Evolutionary conservation across 2,888 invertebrate species (phyloP).

Genomic region (Embidobia sp.): DNA sequence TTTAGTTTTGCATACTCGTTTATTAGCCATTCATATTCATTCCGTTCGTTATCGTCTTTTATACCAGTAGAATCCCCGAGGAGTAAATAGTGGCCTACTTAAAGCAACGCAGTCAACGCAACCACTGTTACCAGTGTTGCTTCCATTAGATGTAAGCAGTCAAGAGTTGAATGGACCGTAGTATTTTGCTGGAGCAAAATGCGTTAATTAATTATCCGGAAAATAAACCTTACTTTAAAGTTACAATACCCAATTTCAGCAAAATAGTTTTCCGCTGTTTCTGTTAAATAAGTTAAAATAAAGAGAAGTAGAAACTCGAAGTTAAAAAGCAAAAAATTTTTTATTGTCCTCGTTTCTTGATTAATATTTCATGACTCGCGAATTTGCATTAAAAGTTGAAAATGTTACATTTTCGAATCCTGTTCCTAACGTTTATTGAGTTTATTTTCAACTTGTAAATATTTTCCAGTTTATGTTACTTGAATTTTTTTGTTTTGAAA

Average conservation of each 20-base stretch:
- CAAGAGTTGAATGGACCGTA: constrained; percentile 41
- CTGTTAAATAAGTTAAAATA: too few relatives aligned
- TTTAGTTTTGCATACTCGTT: constrained; percentile 53
- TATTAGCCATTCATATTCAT: constrained; percentile 75
- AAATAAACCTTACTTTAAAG: constrained; percentile 38
- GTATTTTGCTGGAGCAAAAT: constrained; percentile 27
- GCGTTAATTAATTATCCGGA: constrained; percentile 50
- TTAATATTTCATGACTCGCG: too few relatives aligned
- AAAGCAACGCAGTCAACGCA: constrained; percentile 47
- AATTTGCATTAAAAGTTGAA: too few relatives aligned
- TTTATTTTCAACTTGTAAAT: too few relatives aligned
- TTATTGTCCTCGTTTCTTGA: too few relatives aligned
- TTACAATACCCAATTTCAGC: constrained; percentile 2
- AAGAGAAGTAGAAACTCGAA: too few relatives aligned
- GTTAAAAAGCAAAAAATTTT: too few relatives aligned
- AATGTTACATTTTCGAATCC: too few relatives aligned
- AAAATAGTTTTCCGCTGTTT: neutral
- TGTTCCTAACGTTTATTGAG: too few relatives aligned
- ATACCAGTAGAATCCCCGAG: constrained; percentile 41
- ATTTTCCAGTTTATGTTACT: too few relatives aligned
- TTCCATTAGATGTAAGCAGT: constrained; percentile 42
- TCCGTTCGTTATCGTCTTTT: constrained; percentile 71
- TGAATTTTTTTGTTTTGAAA: too few relatives aligned
- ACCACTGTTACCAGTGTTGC: constrained; percentile 35
- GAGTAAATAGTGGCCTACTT: constrained; percentile 53